phyloP scores from a whole-genome alignment of 2,113 vertebrate species.

The Rhinogobius similis region DNA sequence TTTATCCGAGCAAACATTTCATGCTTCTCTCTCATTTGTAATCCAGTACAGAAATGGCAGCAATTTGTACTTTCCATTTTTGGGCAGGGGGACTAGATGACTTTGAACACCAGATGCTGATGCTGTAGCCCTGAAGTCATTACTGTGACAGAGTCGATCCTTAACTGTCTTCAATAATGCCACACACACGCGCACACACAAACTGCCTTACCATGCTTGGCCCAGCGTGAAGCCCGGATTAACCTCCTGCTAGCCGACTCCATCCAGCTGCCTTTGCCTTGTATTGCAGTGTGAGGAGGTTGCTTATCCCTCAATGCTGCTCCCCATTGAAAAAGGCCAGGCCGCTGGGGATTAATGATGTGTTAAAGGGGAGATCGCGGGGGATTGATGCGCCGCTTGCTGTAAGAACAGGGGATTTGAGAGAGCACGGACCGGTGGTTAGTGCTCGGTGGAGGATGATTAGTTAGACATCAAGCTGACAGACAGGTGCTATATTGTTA shows the following conservation, averaged over 20 bases:
- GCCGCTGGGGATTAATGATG: slow-evolving; percentile 66
- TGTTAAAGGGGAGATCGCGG: slow-evolving; percentile 66
- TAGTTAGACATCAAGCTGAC: slow-evolving; percentile 48
- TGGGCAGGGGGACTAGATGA: slow-evolving; percentile 55
- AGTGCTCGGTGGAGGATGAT: slow-evolving; percentile 56
- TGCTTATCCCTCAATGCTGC: slow-evolving; percentile 68
- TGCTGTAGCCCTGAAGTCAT: slow-evolving; percentile 62
- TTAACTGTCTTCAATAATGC: slow-evolving; percentile 70
- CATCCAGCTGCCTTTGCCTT: slow-evolving; percentile 57
- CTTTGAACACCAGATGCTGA: slow-evolving; percentile 76
- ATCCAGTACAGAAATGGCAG: slow-evolving; percentile 68
- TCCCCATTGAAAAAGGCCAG: slow-evolving; percentile 64
- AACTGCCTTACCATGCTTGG: slow-evolving; percentile 18
- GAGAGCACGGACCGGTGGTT: slow-evolving; percentile 61
- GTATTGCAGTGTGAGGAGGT: slow-evolving; percentile 59
- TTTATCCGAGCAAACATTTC: slow-evolving; percentile 51
- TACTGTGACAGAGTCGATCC: slow-evolving; percentile 61
- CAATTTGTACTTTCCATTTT: slow-evolving; percentile 58
- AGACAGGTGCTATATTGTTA: slow-evolving; percentile 35
- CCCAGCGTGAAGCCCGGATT: slow-evolving; percentile 61
- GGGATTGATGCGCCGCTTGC: slow-evolving; percentile 63
- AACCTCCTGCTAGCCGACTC: slow-evolving; percentile 66
- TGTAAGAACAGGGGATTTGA: slow-evolving; percentile 69
- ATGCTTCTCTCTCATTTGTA: slow-evolving; percentile 58
- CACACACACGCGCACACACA: slow-evolving; percentile 9